Evolutionary conservation across 2,888 invertebrate genomes (phyloP), one percentile per base, ranked within the genome.

Genomic region (Mongoloraphidia duomilia): DNA sequence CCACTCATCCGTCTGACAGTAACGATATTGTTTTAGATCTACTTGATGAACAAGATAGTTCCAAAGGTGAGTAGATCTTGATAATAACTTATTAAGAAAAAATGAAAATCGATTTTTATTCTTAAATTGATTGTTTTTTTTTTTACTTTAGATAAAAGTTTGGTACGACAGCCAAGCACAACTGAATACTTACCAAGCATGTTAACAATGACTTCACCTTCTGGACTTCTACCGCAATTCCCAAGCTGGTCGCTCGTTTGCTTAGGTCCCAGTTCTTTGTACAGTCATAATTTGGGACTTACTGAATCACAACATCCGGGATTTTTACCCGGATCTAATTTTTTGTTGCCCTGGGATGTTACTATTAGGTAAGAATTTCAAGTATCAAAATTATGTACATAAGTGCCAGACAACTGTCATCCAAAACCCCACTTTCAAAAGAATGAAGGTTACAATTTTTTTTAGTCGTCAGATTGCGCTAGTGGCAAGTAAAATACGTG

Each of bases 301-400:
- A 81, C 85, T 46, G 93, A 95, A 63, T 76, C 78, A 51, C 75
- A 81, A 59, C 90, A 93, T 67, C 88, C 91, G 2, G 95, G 95
- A 4, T 88, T 96, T 67, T 72, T 93, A 49, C 79, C 84, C 44
- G 88, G 90, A 48, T 87, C 92, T 44, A 92, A 93, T 63, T 94
- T 85, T 63, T 73, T 97, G 47, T 69, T 95, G 56, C 95, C 97
- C 0, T 95, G 95, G 93, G 94, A 96, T 68, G 84, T 90, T 0
- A 78, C 81, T 9, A 80, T 89, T 1, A 48, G 36, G 48, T 48
- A 48, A 47, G 36, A 3, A 34, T n/a, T 26, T 6, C 5, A 26
- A 17, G 17, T 17, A 17, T 17, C 17, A 17, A 17, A 17, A 17
- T 17, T 17, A 17, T 17, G 2, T 17, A 17, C 17, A 17, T 17